Evolutionary conservation across 1,140 invertebrate species (phyloP), one percentile per base, ranked within the genome.

Genomic region (Papilio machaon): DNA sequence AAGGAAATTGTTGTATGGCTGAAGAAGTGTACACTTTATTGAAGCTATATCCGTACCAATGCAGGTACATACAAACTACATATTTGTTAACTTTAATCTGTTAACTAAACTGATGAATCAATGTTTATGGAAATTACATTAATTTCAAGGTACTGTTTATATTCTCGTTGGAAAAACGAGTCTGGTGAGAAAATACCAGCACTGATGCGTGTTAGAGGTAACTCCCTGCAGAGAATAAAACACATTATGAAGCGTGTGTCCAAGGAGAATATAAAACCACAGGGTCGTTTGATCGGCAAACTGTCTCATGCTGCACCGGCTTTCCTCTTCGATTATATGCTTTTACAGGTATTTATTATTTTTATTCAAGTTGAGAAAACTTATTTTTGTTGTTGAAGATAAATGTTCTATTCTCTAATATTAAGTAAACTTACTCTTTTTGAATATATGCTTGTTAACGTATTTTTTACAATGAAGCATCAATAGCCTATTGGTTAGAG

Each of bases 191-290:
- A 97, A 54, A 98, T 99, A 93, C 97, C 99, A 0, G 96, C 97
- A 47, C 92, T 99, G 19, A 96, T 99, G 82, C 95, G 97, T 54
- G 97, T 97, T 58, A 96, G 97, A 76, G 98, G 97, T 0, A 97
- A 98, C 88, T 97, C 97, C 1, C 96, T 99, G 81, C 98, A 99
- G 86, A 97, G 98, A 88, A 98, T 99, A 8, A 99, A 99, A 90
- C 98, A 98, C 82, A 97, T 99, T 9, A 99, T 99, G 98, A 99
- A 99, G 95, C 96, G 99, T 74, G 97, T 99, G 2, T 99, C 98
- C 86, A 99, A 99, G 92, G 99, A 99, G 94, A 99, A 99, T 88
- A 98, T 99, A 2, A 99, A 99, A 94, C 98, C 98, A 0, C 97
- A 99, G 79, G 99, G 99, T 9, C 95, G 99, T 81, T 97, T 98